phyloP scores from a whole-genome alignment of 2,797 vertebrate species.

The Masticophis lateralis region DNA sequence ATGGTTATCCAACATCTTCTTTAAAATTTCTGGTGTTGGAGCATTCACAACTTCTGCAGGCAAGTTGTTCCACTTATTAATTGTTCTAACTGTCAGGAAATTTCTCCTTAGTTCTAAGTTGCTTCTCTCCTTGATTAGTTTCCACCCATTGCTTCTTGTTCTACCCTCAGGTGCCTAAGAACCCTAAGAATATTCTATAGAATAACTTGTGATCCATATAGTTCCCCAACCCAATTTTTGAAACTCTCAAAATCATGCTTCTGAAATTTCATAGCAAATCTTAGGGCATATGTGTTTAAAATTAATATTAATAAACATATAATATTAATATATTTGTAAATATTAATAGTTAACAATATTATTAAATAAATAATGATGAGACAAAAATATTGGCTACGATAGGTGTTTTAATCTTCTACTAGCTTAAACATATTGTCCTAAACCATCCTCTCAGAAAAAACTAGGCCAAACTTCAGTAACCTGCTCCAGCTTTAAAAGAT shows the following conservation, averaged over 20 bases:
- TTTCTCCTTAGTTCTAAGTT: no score
- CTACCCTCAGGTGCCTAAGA: no score
- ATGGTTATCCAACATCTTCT: no score
- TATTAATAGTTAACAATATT: not conserved
- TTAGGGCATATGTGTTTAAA: not conserved
- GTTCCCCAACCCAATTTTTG: not conserved
- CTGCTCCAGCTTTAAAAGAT: not conserved
- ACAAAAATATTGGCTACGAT: not conserved
- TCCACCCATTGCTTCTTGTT: no score
- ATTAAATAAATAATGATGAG: not conserved
- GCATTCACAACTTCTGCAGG: no score
- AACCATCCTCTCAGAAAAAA: not conserved
- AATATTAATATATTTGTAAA: not conserved
- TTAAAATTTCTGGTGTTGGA: no score
- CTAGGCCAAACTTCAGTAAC: not conserved
- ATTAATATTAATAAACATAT: not conserved
- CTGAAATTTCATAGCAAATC: not conserved
- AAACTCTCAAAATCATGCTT: not conserved
- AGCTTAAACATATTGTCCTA: not conserved
- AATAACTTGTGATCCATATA: not conserved
- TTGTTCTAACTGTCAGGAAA: no score
- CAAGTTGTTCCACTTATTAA: no score
- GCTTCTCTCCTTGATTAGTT: no score
- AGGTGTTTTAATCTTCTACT: not conserved
- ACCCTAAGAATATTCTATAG: not conserved